Evolutionary conservation across 2,888 invertebrate species (phyloP).

Genomic region (Theretra japonica): DNA sequence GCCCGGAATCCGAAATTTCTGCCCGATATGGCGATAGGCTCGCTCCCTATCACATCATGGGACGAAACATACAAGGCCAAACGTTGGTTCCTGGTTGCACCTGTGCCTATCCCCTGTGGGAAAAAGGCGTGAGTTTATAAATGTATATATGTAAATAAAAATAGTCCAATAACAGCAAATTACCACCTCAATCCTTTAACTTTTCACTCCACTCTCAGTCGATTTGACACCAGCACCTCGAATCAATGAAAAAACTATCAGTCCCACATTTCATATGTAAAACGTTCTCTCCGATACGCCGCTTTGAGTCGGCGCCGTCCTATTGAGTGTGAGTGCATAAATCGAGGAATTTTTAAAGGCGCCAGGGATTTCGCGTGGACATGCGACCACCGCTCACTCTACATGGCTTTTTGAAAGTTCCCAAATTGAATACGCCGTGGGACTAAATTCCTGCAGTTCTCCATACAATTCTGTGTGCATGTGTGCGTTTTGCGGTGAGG

Average conservation of each 20-base stretch:
- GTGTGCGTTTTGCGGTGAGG: not conserved
- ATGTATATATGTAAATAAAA: no score
- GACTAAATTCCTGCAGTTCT: not conserved
- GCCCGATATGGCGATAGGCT: no score
- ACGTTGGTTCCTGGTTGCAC: no score
- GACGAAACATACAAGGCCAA: no score
- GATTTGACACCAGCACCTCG: constrained; percentile 12
- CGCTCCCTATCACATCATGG: no score
- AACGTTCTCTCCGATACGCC: not conserved
- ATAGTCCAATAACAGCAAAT: not conserved
- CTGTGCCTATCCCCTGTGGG: no score
- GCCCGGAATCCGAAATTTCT: no score
- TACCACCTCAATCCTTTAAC: not conserved
- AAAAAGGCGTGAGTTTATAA: no score
- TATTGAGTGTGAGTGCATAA: constrained; percentile 15
- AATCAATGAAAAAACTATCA: constrained; percentile 9
- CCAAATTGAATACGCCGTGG: constrained; percentile 3
- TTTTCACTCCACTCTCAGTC: not conserved
- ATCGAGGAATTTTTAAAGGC: constrained; percentile 6
- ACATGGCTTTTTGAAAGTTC: constrained; percentile 16
- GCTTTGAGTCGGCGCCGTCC: constrained; percentile 18
- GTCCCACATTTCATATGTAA: constrained; percentile 19
- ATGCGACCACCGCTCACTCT: not conserved
- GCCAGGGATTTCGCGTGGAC: constrained; percentile 2
- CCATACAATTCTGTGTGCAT: not conserved